Percentiles rank a stretch among this genome's conserved stretches.
These are phyloP conservation scores for Pocota personata DNA, from an alignment of 2,888 invertebrate species.

Conservation along the genomic window DNA sequence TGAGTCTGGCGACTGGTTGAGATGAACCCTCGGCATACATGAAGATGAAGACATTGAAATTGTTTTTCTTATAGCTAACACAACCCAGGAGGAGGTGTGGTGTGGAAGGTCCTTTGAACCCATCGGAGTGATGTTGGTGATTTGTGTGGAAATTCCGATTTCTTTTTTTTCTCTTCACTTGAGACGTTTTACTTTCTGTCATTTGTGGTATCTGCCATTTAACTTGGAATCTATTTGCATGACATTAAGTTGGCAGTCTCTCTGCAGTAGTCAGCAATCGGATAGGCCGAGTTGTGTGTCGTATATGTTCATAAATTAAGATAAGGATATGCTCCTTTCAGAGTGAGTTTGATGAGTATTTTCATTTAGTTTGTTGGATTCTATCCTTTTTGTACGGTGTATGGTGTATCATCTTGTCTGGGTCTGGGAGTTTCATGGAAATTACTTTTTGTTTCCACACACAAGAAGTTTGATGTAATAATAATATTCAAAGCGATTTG, in stretches of 20 bases:
- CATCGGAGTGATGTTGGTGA: conserved; percentile 49
- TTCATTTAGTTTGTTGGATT: conserved; percentile 24
- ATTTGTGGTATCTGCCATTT: conserved; percentile 35
- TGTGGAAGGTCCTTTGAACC: conserved; percentile 50
- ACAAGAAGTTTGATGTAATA: conserved; percentile 4
- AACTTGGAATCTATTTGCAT: conserved; percentile 63
- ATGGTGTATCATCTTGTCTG: not conserved
- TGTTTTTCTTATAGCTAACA: conserved; percentile 21
- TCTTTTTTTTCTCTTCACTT: not conserved
- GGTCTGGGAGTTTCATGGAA: not conserved
- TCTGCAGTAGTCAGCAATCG: conserved; percentile 46
- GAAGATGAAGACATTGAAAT: conserved; percentile 50
- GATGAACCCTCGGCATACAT: conserved; percentile 23
- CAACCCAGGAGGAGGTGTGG: conserved; percentile 26
- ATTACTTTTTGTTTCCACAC: not conserved
- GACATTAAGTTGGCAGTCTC: conserved; percentile 59
- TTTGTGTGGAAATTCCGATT: conserved; percentile 46
- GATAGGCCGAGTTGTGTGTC: conserved; percentile 11
- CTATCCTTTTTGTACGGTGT: not conserved
- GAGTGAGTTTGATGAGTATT: conserved; percentile 26
- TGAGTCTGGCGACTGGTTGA: conserved; percentile 59
- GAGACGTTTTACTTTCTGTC: conserved; percentile 12
- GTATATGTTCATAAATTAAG: conserved; percentile 6
- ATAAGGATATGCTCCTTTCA: conserved; percentile 9
- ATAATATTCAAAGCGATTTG: conserved; percentile 22